A percentile compares a stretch with the other conserved stretches of the same genome.
phyloP scores from a whole-genome alignment of 1,140 invertebrate genomes.

The Drosophila ficusphila region DNA sequence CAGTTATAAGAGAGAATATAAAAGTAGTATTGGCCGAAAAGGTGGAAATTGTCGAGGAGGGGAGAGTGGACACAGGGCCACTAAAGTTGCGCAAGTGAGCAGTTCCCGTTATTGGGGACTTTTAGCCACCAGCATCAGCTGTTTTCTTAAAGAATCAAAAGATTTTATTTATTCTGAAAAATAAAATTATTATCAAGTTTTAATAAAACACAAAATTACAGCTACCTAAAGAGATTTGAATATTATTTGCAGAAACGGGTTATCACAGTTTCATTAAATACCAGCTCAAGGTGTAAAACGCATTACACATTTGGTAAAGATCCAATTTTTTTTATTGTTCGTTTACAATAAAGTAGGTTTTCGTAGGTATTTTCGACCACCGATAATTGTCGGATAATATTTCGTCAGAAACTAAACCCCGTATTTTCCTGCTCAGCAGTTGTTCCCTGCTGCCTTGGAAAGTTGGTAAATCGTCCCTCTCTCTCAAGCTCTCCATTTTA shows the following conservation, averaged over 20 bases:
- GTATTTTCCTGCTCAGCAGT: constrained; percentile 27
- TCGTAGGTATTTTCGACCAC: neutral
- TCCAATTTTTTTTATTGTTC: too few relatives aligned
- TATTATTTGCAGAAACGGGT: too few relatives aligned
- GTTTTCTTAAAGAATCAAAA: constrained; percentile 1
- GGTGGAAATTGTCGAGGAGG: constrained; percentile 10
- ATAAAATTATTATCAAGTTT: neutral
- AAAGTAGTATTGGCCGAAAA: constrained; percentile 4
- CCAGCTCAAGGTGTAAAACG: too few relatives aligned
- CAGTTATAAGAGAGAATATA: constrained; percentile 5
- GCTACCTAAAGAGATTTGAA: too few relatives aligned
- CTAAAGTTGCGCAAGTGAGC: constrained; percentile 47
- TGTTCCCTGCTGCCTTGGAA: constrained; percentile 26
- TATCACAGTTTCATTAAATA: too few relatives aligned
- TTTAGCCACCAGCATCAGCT: constrained; percentile 43
- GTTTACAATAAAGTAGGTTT: neutral
- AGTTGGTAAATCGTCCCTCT: too few relatives aligned
- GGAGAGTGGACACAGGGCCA: constrained; percentile 9
- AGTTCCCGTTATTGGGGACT: constrained; percentile 47
- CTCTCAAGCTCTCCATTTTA: constrained; percentile 28
- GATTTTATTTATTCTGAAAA: neutral
- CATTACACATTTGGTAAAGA: too few relatives aligned
- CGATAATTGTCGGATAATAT: too few relatives aligned
- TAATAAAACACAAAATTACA: too few relatives aligned
- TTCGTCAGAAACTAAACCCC: constrained; percentile 15